Conservation (phyloP, 2,797 vertebrate species). For the Gobionotothen gibberifrons region DNA sequence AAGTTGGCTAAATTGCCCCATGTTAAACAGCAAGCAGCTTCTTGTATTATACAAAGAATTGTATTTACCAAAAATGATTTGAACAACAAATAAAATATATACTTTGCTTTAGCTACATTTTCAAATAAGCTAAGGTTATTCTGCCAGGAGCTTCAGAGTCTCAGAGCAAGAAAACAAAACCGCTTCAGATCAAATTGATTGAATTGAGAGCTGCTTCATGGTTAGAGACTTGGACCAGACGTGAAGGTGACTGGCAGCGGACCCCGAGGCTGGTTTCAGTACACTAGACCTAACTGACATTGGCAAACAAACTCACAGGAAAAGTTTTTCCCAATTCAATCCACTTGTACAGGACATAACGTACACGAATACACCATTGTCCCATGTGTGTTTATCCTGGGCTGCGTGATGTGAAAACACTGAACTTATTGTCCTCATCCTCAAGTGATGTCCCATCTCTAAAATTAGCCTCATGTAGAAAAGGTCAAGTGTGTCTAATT, state of each 20-base stretch:
- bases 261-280: neutral
- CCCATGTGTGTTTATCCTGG: neutral
- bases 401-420: neutral
- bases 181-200: constrained; percentile 3
- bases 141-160: neutral
- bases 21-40: neutral
- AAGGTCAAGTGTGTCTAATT: constrained; percentile 80
- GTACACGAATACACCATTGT: neutral
- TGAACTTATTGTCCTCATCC: constrained; percentile 6
- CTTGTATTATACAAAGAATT: neutral
- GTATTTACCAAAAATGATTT: too few relatives aligned
- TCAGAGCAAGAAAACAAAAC: neutral
- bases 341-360: neutral
- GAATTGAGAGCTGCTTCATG: neutral
- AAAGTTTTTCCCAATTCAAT: neutral
- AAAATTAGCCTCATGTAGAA: constrained; percentile 64
- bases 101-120: too few relatives aligned
- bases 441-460: constrained; percentile 36
- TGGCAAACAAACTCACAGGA: neutral
- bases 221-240: neutral
- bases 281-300: neutral
- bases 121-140: neutral
- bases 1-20: neutral
- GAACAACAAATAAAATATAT: neutral
- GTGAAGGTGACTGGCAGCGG: neutral